Percentiles rank a stretch among this genome's conserved stretches.
Evolutionary conservation across 2,113 vertebrate species (phyloP).

Genomic region (Verasper variegatus): DNA sequence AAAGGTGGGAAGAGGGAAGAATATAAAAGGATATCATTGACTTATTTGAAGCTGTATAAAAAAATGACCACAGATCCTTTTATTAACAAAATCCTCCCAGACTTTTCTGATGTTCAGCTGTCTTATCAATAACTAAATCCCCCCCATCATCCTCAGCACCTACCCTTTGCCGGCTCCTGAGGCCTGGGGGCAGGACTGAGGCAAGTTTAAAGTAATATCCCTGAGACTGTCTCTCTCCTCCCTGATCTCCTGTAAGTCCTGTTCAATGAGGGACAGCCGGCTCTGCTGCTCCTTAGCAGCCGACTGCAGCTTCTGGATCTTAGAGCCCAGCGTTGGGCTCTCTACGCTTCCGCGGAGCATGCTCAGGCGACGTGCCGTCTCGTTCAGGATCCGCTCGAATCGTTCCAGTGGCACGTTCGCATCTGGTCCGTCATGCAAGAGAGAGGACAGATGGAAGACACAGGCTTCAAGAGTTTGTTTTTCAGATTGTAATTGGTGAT

Average conservation of each 20-base stretch:
- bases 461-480: not conserved
- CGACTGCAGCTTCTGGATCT: slow-evolving; percentile 83
- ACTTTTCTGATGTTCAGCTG: slow-evolving; percentile 30
- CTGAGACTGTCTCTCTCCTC: slow-evolving; percentile 89
- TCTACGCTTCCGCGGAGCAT: slow-evolving; percentile 82
- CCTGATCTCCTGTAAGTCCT: slow-evolving; percentile 86
- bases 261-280: slow-evolving; percentile 83
- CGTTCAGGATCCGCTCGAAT: slow-evolving; percentile 78
- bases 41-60: slow-evolving; percentile 42
- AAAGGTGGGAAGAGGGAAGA: slow-evolving; percentile 2
- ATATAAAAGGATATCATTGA: slow-evolving; percentile 18
- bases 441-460: slow-evolving; percentile 4
- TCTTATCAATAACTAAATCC: slow-evolving; percentile 24
- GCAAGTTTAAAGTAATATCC: slow-evolving; percentile 88
- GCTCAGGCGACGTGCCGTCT: slow-evolving; percentile 80
- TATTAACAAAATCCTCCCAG: slow-evolving; percentile 34
- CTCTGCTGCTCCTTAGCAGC: slow-evolving; percentile 83
- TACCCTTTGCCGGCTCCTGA: slow-evolving; percentile 45
- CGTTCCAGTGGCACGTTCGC: slow-evolving; percentile 68
- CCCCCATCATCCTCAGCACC: slow-evolving; percentile 5
- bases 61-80: slow-evolving; percentile 31
- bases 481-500: not conserved
- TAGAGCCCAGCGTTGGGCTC: slow-evolving; percentile 73
- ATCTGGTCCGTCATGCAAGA: slow-evolving; percentile 63
- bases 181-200: slow-evolving; percentile 80